These are phyloP conservation scores for Microtus pennsylvanicus DNA, from an alignment of 2,113 vertebrate species.

Conservation along the genomic window DNA sequence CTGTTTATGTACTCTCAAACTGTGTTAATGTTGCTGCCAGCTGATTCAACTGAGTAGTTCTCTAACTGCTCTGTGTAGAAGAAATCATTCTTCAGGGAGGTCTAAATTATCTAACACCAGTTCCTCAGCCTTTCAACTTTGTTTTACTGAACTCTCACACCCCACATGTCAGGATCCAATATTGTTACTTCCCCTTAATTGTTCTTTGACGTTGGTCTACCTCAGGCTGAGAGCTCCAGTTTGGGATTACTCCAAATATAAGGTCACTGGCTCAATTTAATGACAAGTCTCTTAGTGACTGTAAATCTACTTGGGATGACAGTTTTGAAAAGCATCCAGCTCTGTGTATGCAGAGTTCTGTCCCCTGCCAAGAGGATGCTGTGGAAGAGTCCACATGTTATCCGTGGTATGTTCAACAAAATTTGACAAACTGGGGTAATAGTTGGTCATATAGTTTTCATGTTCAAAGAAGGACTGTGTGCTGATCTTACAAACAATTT, in stretches of 20 bases:
- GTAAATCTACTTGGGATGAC: constrained; percentile 40
- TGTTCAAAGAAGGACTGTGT: background rate
- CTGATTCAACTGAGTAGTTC: background rate
- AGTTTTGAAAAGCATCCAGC: constrained; percentile 40
- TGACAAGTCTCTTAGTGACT: background rate
- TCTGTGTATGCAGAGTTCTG: constrained; percentile 36
- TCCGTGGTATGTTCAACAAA: background rate
- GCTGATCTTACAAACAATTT: constrained; percentile 69
- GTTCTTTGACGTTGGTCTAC: constrained; percentile 44
- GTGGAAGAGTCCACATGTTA: background rate
- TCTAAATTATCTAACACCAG: constrained; percentile 62
- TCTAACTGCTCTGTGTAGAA: background rate
- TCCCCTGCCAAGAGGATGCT: background rate
- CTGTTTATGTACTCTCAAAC: background rate
- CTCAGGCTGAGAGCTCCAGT: background rate
- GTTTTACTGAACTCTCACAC: constrained; percentile 60
- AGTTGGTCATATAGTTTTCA: constrained; percentile 19
- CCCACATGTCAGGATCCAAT: constrained; percentile 25
- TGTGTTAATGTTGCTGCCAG: background rate
- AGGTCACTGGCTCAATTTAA: constrained; percentile 43
- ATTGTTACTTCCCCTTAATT: constrained; percentile 34
- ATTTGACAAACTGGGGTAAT: background rate
- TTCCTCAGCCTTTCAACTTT: constrained; percentile 61
- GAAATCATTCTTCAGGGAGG: constrained; percentile 62
- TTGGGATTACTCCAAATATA: constrained; percentile 37